Evolutionary conservation across 1,140 invertebrate genomes (phyloP), one percentile per base, ranked within the genome.

Genomic region (Anastatus disparis): DNA sequence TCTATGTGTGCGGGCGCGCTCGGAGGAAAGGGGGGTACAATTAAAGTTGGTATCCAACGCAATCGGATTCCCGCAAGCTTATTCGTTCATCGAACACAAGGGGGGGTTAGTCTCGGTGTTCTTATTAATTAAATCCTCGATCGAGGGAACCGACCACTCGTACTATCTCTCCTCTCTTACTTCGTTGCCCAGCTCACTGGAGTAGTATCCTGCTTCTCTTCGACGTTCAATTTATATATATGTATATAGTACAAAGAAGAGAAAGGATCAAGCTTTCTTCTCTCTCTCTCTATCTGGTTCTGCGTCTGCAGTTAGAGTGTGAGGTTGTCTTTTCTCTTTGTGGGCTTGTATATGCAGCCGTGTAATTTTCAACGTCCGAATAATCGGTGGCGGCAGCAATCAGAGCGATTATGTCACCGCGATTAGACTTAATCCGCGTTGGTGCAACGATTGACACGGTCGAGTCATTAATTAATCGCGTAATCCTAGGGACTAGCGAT

Each of bases 381-480:
- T 76, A 77, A 79, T 83, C 79, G 78, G 75, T 58, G n/a, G 22
- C 69, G 66, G 56, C 70, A 65, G 56, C 75, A 82, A 79, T 81
- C 76, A 76, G 56, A 77, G 77, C 79, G 79, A 82, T 83, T 82
- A 80, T 77, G 79, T 82, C 77, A 75, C 70, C 65, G 74, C 76
- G 76, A 82, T 82, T 81, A 80, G 77, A 65, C 55, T 69, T 76
- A 73, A 77, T 75, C 71, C 72, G 65, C 40, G 59, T 64, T 12
- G 20, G 48, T 74, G 76, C 77, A 79, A 78, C 80, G 75, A 82
- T 79, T 77, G 78, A 79, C 76, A 76, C 74, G 72, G 50, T 74
- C 68, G 72, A 82, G 77, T 80, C 80, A 78, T 82, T 82, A 82
- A 84, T 84, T 82, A 82, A 80, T 80, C 77, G 76, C 74, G 73